Conservation (phyloP, 1,140 invertebrate genomes). For the Latrodectus geometricus region DNA sequence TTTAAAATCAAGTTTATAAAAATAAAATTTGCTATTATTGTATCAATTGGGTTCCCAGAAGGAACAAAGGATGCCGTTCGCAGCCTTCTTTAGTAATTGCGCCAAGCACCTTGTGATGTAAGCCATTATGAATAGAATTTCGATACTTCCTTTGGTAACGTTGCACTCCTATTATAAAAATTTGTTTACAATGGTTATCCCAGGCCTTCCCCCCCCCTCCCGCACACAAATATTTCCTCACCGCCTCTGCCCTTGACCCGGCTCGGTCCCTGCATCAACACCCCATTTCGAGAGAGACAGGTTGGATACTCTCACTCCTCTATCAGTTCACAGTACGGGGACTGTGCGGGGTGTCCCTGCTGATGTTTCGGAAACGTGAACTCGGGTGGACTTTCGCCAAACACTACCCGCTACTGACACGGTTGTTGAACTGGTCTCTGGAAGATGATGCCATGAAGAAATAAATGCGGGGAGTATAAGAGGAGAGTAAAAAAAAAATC, state of each 20-base stretch:
- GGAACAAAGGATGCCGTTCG: too few species aligned
- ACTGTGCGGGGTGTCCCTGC: background rate
- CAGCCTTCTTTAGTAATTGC: too few species aligned
- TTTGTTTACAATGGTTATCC: background rate
- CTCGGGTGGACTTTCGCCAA: conserved; percentile 5
- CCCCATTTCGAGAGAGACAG: background rate
- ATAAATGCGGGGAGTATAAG: background rate
- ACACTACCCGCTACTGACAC: conserved; percentile 18
- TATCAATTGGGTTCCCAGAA: too few species aligned
- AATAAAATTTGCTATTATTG: too few species aligned
- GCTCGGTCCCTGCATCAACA: background rate
- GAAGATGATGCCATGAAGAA: conserved; percentile 7
- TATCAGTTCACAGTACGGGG: background rate
- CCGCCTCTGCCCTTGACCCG: conserved; percentile 8
- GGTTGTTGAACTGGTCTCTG: conserved; percentile 49
- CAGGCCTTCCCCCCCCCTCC: background rate
- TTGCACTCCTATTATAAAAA: background rate
- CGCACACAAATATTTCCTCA: background rate
- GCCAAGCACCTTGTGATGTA: too few species aligned
- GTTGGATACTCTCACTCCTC: background rate
- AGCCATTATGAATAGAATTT: too few species aligned
- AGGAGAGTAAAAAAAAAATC: background rate
- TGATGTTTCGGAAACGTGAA: conserved; percentile 4
- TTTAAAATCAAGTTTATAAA: too few species aligned
- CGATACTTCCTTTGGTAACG: background rate